Base-by-base conservation (phyloP, 1,140 invertebrate species). In the Drosophila parvula region DNA sequence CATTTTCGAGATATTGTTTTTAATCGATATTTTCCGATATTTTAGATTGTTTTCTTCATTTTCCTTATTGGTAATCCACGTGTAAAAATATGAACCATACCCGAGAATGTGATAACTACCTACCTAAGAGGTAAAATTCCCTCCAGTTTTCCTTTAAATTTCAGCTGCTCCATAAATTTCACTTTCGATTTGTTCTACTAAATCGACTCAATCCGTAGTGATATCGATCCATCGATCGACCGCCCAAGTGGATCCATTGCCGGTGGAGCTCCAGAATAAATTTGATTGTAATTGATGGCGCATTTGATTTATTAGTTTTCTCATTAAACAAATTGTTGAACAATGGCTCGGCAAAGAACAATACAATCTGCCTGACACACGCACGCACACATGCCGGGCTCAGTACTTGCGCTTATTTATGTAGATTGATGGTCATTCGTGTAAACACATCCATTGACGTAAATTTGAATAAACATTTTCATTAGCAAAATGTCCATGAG, bases 391-490 rank as follows among this genome's bases (percentile, higher is more conserved):
- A 36, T 71, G 4, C 11, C 30, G 36, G 48, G 57, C 43, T 65
- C 34, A 5, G 61, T 60, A 48, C 48, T 30, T 47, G 58, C 57
- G 61, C 61, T 79, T 88, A 79, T 88, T 83, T 82, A 82, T 82
- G 79, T 69, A 79, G 76, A 82, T 86, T 79, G 76, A 88, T 77
- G 70, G 78, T 76, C 65, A 79, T 79, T 74, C 55, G 51, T 70
- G 83, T 86, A 86, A 86, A 86, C 83, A 86, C 56, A 70, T 59
- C 55, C 74, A 89, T 74, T 89, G 85, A 89, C 85, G 84, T 68
- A 89, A 89, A 84, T 89, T 89, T 84, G 78, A 78, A 84, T 89
- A 89, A 84, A 89, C 84, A 89, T 84, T 78, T 81, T 89, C 85
- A 89, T 86, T 86, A 86, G 83, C 83, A 68, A 88, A 86, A 75